Evolutionary conservation across 2,797 vertebrate species (phyloP), one percentile per base, ranked within the genome.

Genomic region (Galago senegalensis): DNA sequence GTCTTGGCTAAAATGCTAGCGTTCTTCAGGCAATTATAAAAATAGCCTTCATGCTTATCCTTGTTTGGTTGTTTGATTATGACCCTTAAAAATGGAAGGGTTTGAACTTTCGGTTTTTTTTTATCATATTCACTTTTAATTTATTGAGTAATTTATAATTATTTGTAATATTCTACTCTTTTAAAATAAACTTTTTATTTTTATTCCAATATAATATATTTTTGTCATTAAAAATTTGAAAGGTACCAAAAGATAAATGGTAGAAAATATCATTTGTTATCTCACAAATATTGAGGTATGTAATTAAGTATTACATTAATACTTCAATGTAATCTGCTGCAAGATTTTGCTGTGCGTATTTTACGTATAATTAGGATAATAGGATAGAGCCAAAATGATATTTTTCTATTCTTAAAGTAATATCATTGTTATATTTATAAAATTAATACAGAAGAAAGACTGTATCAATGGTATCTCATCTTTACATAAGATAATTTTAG

Each of bases 361-460:
- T 85, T 91, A 72, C 20, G 72, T 63, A n/a, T 61, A 86, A 91
- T 92, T 85, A 86, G 25, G 9, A 79, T 75, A 95, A 65, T 69
- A 87, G 16, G 49, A 79, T 31, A 80, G 40, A 76, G 70, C 1
- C 11, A 77, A 90, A 81, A 29, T 53, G 83, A 6, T 72, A 84
- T 87, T 93, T 72, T 89, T 25, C 1, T 46, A 63, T 75, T 91
- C n/a, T 73, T 86, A 92, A 94, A 86, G 58, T 77, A 56, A 53
- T 13, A 73, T 14, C 23, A 27, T 77, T 69, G 86, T 88, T 61
- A 87, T 82, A 23, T 20, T 76, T 85, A 3, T 53, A 89, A 96
- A 91, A 95, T 18, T 83, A 87, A 73, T 46, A 40, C 2, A 60
- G 23, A 4, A 3, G 56, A 40, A 69, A 60, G 18, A 14, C 5